phyloP scores from a whole-genome alignment of 2,888 invertebrate genomes.

The Bellardia bayeri region DNA sequence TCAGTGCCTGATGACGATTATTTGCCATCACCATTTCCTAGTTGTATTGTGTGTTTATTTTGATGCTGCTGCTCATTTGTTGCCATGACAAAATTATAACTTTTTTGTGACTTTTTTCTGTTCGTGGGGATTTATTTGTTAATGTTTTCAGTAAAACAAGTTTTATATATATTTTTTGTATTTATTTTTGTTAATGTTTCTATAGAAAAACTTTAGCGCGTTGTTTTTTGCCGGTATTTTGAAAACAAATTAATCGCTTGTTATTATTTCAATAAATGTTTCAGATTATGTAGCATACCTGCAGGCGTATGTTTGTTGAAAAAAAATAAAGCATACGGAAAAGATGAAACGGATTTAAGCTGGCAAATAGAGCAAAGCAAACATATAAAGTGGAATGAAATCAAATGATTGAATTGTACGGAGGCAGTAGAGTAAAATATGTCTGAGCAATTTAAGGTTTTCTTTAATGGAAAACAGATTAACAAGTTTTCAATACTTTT shows the following conservation, averaged over 20 bases:
- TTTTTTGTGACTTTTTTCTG: constrained; percentile 16
- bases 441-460: background rate
- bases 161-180: background rate
- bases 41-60: constrained; percentile 10
- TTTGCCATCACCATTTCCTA: background rate
- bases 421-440: background rate
- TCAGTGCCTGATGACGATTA: background rate
- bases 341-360: background rate
- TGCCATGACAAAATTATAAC: constrained; percentile 59
- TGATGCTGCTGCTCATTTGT: constrained; percentile 66
- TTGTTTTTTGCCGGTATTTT: background rate
- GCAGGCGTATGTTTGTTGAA: constrained; percentile 20
- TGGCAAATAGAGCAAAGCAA: background rate
- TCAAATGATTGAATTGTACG: background rate
- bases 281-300: constrained; percentile 52
- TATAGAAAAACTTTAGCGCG: constrained; percentile 10
- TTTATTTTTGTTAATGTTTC: constrained; percentile 15
- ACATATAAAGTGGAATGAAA: background rate
- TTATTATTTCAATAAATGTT: constrained; percentile 61
- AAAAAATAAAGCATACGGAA: background rate
- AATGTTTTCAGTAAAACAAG: background rate
- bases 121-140: constrained; percentile 47
- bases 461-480: background rate
- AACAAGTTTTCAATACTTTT: no score
- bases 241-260: constrained; percentile 61